phyloP scores from a whole-genome alignment of 2,888 invertebrate genomes.

The Hypselothyrea guttata region DNA sequence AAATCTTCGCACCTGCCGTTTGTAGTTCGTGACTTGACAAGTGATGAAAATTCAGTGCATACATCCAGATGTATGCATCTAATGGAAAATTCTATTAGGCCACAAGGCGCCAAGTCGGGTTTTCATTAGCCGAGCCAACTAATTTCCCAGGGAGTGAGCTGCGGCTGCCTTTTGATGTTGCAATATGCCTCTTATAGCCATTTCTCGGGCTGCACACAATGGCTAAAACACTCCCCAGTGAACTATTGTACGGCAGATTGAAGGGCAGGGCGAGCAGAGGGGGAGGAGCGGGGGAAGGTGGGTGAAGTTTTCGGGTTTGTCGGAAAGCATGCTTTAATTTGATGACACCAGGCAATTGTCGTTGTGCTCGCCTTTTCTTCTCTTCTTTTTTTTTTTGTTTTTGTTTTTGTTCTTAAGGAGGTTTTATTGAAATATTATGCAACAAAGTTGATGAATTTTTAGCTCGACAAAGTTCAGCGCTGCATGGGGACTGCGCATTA shows the following conservation, averaged over 20 bases:
- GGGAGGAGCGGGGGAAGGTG: neutral
- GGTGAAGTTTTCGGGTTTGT: neutral
- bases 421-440: conserved; percentile 75
- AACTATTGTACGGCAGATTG: conserved; percentile 54
- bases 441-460: conserved; percentile 78
- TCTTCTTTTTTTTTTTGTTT: neutral
- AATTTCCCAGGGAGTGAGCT: conserved; percentile 39
- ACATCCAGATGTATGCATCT: too few relatives aligned
- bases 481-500: conserved; percentile 69
- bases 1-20: too few relatives aligned
- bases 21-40: too few relatives aligned
- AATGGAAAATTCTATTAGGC: conserved; percentile 59
- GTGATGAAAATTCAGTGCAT: neutral
- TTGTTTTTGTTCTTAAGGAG: neutral
- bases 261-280: neutral
- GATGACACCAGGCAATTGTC: conserved; percentile 50
- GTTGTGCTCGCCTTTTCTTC: conserved; percentile 9
- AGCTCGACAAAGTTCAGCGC: conserved; percentile 56
- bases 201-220: conserved; percentile 37
- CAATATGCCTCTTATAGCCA: conserved; percentile 28
- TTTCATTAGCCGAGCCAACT: conserved; percentile 62
- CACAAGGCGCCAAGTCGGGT: conserved; percentile 27
- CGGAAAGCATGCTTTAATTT: conserved; percentile 66
- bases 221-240: conserved; percentile 65
- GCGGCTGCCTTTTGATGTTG: conserved; percentile 1